Percentiles rank a stretch among this genome's conserved stretches.
Evolutionary conservation across 2,888 invertebrate genomes (phyloP).

Genomic region (Leucoma salicis): DNA sequence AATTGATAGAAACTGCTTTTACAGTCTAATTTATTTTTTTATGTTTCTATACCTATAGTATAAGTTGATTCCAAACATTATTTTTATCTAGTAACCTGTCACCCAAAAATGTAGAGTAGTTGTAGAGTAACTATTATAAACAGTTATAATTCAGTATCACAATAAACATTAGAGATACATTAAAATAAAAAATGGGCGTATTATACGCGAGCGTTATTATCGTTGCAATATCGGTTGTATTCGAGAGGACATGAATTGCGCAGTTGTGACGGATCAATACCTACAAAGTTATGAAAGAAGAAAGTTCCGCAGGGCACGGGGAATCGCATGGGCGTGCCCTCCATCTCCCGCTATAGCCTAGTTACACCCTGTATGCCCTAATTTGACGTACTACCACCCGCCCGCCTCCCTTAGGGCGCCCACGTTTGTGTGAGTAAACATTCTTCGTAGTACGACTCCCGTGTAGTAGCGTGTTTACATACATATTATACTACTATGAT

Average conservation of each 20-base stretch:
- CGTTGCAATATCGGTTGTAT: conserved; percentile 57
- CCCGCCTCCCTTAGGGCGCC: conserved; percentile 41
- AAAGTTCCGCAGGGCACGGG: conserved; percentile 78
- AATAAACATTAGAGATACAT: conserved; percentile 3
- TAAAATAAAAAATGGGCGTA: conserved; percentile 11
- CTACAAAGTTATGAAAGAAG: conserved; percentile 80
- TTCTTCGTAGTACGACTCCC: conserved; percentile 38
- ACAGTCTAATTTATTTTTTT: no score
- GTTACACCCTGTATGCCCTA: conserved; percentile 81
- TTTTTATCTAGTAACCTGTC: no score
- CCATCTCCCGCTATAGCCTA: conserved; percentile 77
- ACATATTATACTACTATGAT: conserved; percentile 35
- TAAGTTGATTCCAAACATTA: no score
- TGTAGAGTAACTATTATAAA: no score
- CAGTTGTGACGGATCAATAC: conserved; percentile 80
- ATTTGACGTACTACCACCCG: conserved; percentile 68
- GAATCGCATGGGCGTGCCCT: conserved; percentile 72
- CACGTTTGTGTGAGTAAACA: conserved; percentile 53
- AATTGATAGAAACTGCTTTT: no score
- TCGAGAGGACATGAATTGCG: conserved; percentile 74
- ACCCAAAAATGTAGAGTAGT: no score
- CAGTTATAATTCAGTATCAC: no score
- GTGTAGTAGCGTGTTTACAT: conserved; percentile 40
- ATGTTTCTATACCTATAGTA: no score
- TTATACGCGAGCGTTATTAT: conserved; percentile 44